Percentiles rank a stretch among this genome's conserved stretches.
These are phyloP conservation scores for Auanema sp. DNA, from an alignment of 2,888 invertebrate genomes.

Conservation along the genomic window DNA sequence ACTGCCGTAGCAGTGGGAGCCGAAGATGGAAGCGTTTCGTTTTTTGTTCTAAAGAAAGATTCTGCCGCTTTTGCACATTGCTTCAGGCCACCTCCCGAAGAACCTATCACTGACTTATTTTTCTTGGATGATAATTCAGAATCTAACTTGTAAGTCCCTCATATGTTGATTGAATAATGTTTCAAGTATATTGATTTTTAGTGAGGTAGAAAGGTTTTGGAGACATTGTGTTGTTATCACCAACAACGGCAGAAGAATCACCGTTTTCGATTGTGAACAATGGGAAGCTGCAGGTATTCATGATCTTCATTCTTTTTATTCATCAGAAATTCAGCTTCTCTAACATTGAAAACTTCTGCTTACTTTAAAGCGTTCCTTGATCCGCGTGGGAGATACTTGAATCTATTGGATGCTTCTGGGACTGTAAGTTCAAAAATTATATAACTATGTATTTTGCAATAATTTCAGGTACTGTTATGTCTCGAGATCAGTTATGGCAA, in stretches of 20 bases:
- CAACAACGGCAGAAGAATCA: constrained; percentile 45
- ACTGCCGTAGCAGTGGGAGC: constrained; percentile 54
- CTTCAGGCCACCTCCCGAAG: constrained; percentile 34
- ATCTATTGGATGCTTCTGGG: constrained; percentile 84
- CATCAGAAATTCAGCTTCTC: no score
- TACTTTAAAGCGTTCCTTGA: constrained; percentile 65
- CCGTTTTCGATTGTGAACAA: constrained; percentile 69
- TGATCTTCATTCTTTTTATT: no score
- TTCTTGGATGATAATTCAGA: constrained; percentile 52
- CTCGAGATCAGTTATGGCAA: no score
- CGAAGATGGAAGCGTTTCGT: constrained; percentile 41
- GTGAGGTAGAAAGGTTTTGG: constrained; percentile 60
- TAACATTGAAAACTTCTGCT: constrained; percentile 70
- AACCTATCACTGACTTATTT: constrained; percentile 45
- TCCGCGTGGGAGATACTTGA: constrained; percentile 8
- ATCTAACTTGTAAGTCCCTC: no score
- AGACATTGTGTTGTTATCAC: constrained; percentile 71
- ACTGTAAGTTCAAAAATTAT: constrained; percentile 68
- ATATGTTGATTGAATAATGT: background rate
- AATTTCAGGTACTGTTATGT: no score
- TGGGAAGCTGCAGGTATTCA: constrained; percentile 76
- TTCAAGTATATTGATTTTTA: constrained; percentile 8
- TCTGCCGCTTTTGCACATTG: constrained; percentile 43
- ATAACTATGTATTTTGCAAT: no score
- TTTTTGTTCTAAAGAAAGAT: constrained; percentile 51